Percentiles rank a stretch among this genome's conserved stretches.
Evolutionary conservation across 2,113 vertebrate species (phyloP).

Genomic region (Gasterosteus aculeatus): DNA sequence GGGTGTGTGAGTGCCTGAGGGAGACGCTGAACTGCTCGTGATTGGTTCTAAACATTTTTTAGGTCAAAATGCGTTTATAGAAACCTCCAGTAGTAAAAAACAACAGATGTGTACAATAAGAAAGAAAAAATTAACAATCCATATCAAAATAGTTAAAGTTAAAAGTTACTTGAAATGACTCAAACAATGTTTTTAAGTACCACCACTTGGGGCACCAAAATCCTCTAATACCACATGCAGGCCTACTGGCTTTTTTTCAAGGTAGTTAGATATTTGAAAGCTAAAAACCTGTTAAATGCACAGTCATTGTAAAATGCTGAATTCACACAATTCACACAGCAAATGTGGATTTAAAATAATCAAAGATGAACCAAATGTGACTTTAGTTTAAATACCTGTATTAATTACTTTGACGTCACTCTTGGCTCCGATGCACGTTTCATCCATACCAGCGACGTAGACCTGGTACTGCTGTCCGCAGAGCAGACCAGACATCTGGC

Average conservation of each 20-base stretch:
- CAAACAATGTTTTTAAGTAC: neutral
- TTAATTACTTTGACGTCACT: constrained; percentile 63
- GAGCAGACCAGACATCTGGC: constrained; percentile 67
- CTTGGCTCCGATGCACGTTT: constrained; percentile 67
- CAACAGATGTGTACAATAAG: too few species aligned
- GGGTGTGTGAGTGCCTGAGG: neutral
- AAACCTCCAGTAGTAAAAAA: too few species aligned
- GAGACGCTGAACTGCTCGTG: neutral
- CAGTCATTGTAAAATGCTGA: neutral
- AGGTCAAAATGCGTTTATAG: too few species aligned
- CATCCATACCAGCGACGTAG: constrained; percentile 69
- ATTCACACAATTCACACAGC: neutral
- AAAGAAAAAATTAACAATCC: too few species aligned
- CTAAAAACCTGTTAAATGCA: neutral
- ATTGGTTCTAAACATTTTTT: neutral
- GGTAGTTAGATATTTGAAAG: neutral
- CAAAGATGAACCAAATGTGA: neutral
- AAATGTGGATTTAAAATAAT: neutral
- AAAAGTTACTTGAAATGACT: neutral
- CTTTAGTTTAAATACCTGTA: constrained; percentile 65
- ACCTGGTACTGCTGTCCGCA: constrained; percentile 80
- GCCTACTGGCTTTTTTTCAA: neutral
- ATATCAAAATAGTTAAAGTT: too few species aligned
- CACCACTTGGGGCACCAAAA: neutral
- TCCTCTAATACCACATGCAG: too few species aligned